Evolutionary conservation across 2,888 invertebrate species (phyloP), one percentile per base, ranked within the genome.

Genomic region (Apodemia duryi): DNA sequence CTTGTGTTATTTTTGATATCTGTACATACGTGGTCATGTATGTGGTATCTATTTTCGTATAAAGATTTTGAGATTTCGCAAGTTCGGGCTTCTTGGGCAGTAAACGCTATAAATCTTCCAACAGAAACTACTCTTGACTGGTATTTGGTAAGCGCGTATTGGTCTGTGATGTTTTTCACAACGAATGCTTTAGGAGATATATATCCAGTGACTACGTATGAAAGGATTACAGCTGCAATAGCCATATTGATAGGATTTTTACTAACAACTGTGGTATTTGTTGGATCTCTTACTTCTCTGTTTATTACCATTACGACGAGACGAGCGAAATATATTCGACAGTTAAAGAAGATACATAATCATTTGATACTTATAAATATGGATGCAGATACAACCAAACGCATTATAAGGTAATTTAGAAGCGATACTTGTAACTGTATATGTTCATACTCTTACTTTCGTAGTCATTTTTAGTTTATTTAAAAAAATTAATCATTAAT

Each of bases 221-320:
- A 92, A 75, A 84, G 91, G 74, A 74, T 88, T 13, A 77, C 80
- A 70, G 86, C 84, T 65, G 86, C 84, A 51, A 63, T 85, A 21
- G 87, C 86, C 5, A 85, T 87, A 69, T 73, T 88, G 67, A 71
- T 91, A 32, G 93, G 93, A 0, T 92, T 92, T 73, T 74, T 86
- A 35, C 72, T 92, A 35, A 91, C 91, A 49, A 92, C 91, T 5
- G 81, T 92, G 43, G 87, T 92, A 13, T 92, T 92, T 73, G 92
- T 92, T 69, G 93, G 92, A 65, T 91, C 91, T 38, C 74, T 93
- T 67, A 91, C 92, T 62, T 91, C 91, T 1, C 88, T 89, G 69
- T 90, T 92, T 73, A 91, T 92, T 70, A 92, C 91, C 54, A 86
- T 88, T 71, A 86, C 89, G 41, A 87, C 88, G 60, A 83, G 92